phyloP scores from a whole-genome alignment of 2,113 vertebrate genomes.

The Terrapene triunguis region DNA sequence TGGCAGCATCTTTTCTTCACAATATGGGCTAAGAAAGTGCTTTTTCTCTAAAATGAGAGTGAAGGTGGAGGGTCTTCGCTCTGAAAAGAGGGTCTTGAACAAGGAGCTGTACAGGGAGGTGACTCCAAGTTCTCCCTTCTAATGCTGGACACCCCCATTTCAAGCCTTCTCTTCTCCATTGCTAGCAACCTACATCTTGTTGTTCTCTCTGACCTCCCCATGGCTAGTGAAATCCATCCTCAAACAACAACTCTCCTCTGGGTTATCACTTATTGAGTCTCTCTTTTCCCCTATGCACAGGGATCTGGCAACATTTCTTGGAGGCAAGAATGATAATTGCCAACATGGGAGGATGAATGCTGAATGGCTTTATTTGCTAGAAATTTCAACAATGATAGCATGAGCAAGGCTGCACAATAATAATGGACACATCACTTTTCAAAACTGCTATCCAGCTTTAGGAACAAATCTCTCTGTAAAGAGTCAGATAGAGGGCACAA shows the following conservation, averaged over 20 bases:
- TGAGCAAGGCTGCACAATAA: not conserved
- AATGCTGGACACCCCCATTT: not conserved
- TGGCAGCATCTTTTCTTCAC: not conserved
- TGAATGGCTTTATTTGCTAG: slow-evolving; percentile 30
- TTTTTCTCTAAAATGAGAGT: not conserved
- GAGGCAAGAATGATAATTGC: not conserved
- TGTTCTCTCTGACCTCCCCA: not conserved
- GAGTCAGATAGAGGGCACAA: not conserved
- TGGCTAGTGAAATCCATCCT: not conserved
- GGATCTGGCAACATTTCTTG: slow-evolving; percentile 12
- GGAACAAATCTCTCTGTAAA: not conserved
- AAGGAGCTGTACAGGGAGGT: not conserved
- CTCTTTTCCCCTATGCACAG: not conserved
- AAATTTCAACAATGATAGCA: not conserved
- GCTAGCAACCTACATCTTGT: not conserved
- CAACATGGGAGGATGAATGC: not conserved
- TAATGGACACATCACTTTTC: not conserved
- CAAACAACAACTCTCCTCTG: not conserved
- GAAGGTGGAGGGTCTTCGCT: not conserved
- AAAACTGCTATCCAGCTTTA: not conserved
- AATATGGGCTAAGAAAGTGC: not conserved
- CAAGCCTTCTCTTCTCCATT: not conserved
- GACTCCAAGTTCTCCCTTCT: not conserved
- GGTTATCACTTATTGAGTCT: not conserved
- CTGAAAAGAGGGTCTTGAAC: not conserved